These are phyloP conservation scores for Lophius americanus DNA, from an alignment of 2,797 vertebrate species.

Conservation along the genomic window DNA sequence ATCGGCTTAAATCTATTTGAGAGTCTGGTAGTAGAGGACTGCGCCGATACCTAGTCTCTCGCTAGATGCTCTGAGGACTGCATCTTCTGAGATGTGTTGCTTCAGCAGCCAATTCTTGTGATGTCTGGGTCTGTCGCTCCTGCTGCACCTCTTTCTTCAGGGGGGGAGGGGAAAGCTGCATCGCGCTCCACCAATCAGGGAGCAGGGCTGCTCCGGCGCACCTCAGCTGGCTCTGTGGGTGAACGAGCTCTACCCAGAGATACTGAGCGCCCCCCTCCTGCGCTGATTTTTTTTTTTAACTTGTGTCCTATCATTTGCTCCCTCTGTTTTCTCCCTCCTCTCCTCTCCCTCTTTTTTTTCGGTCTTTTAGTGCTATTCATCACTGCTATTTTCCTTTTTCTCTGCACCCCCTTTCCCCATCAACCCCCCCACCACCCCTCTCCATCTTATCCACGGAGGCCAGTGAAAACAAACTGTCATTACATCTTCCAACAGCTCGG, in stretches of 20 bases:
- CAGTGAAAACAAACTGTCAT: conserved; percentile 64
- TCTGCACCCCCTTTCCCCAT: conserved; percentile 13
- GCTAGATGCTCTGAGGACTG: conserved; percentile 26
- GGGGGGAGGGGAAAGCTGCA: conserved; percentile 66
- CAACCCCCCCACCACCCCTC: conserved; percentile 12
- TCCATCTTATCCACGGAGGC: conserved; percentile 26
- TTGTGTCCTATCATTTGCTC: conserved; percentile 22
- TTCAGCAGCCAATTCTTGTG: conserved; percentile 66
- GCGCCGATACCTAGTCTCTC: conserved; percentile 22
- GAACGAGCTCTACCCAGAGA: conserved; percentile 84
- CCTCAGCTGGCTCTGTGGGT: conserved; percentile 76
- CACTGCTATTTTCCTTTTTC: conserved; percentile 16
- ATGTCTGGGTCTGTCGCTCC: conserved; percentile 75
- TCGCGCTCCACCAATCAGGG: conserved; percentile 77
- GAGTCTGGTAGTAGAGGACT: neutral
- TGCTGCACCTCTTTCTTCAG: conserved; percentile 77
- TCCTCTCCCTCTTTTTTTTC: conserved; percentile 15
- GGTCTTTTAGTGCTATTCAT: conserved; percentile 20
- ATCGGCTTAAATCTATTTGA: conserved; percentile 8
- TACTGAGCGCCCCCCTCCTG: conserved; percentile 52
- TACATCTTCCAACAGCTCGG: conserved; percentile 41
- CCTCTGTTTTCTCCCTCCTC: conserved; percentile 14
- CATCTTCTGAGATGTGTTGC: conserved; percentile 42
- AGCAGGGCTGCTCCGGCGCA: conserved; percentile 65
- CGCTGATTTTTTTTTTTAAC: conserved; percentile 11